These are phyloP conservation scores for Atethmia centrago DNA, from an alignment of 2,888 invertebrate species.

Conservation along the genomic window DNA sequence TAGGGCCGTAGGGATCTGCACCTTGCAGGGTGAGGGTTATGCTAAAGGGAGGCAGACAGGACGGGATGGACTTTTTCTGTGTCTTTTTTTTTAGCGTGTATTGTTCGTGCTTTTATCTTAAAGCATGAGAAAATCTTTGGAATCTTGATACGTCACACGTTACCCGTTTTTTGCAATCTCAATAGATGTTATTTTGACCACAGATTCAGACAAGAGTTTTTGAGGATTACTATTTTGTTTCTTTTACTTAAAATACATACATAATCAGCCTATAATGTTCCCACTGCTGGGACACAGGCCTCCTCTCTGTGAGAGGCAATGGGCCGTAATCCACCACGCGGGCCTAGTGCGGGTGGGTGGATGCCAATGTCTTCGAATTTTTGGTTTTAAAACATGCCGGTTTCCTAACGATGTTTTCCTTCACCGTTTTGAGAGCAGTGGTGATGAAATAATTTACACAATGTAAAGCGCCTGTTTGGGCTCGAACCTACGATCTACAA, in stretches of 20 bases:
- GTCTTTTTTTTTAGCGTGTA: background rate
- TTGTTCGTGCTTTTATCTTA: conserved; percentile 14
- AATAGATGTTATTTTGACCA: background rate
- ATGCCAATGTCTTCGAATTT: too few relatives aligned
- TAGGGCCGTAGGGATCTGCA: conserved; percentile 77
- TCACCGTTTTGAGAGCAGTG: too few relatives aligned
- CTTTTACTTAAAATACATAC: background rate
- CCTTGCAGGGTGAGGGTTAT: conserved; percentile 74
- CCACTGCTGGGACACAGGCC: too few relatives aligned
- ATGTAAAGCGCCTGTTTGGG: too few relatives aligned
- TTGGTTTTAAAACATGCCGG: too few relatives aligned
- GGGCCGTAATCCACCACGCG: too few relatives aligned
- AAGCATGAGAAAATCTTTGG: conserved; percentile 37
- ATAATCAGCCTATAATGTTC: too few relatives aligned
- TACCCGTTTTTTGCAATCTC: background rate
- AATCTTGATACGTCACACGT: background rate
- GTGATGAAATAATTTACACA: too few relatives aligned
- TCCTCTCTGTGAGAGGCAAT: too few relatives aligned
- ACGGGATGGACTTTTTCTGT: conserved; percentile 9
- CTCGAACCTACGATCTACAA: too few relatives aligned
- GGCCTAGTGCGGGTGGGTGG: too few relatives aligned
- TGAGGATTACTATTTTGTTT: background rate
- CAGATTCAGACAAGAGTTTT: background rate
- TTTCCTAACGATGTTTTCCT: too few relatives aligned
- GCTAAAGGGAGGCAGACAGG: conserved; percentile 60